Conservation (phyloP, 1,140 invertebrate genomes). For the Drosophila sproati region DNA sequence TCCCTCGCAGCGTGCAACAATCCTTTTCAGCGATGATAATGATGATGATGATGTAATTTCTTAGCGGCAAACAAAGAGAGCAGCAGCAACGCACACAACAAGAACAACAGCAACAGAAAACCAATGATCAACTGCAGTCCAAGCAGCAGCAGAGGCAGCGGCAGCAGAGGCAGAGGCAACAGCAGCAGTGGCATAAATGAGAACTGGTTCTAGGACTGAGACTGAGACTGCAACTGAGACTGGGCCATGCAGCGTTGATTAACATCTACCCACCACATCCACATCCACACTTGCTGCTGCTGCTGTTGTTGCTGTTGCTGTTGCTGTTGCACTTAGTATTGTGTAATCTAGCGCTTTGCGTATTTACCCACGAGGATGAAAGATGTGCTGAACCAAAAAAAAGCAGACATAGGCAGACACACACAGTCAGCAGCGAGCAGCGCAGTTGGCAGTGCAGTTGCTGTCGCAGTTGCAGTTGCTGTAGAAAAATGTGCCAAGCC, state of each 20-base stretch:
- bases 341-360: constrained; percentile 80
- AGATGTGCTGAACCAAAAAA: constrained; percentile 71
- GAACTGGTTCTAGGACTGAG: constrained; percentile 48
- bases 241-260: constrained; percentile 31
- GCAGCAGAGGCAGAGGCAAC: too few species aligned
- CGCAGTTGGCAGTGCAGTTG: constrained; percentile 31
- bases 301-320: constrained; percentile 28
- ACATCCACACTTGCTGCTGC: not conserved
- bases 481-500: constrained; percentile 75
- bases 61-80: constrained; percentile 60
- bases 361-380: constrained; percentile 83
- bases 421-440: constrained; percentile 9
- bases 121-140: constrained; percentile 37
- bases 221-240: constrained; percentile 1
- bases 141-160: not conserved
- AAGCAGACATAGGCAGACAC: constrained; percentile 66
- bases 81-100: constrained; percentile 34
- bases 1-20: constrained; percentile 64
- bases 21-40: constrained; percentile 54
- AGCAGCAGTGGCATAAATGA: not conserved
- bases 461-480: constrained; percentile 2
- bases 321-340: constrained; percentile 52
- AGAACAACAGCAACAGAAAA: constrained; percentile 12
- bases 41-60: constrained; percentile 71
- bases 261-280: not conserved